Percentiles rank a stretch among this genome's conserved stretches.
Conservation (phyloP, 1,140 invertebrate species). For the Pseudomyrmex cubaensis region DNA sequence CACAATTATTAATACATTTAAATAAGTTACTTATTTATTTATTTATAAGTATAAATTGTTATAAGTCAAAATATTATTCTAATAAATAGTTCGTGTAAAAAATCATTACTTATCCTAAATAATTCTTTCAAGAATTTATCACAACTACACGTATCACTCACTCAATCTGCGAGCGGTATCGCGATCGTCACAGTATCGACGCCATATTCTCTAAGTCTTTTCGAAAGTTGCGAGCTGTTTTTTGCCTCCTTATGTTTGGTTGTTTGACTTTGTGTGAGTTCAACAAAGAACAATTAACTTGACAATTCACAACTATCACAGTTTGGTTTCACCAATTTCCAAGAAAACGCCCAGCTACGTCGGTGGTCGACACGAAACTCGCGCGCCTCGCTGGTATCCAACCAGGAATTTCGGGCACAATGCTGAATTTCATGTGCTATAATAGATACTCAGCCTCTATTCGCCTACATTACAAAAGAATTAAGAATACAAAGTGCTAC, state of each 20-base stretch:
- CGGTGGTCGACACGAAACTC: conserved; percentile 68
- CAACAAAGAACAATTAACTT: conserved; percentile 33
- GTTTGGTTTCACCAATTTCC: conserved; percentile 33
- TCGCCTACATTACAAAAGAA: conserved; percentile 63
- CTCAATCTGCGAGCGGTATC: conserved; percentile 11
- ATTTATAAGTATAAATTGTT: not conserved
- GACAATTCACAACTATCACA: not conserved
- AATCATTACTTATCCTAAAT: not conserved
- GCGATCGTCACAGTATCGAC: conserved; percentile 4
- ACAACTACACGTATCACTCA: conserved; percentile 43
- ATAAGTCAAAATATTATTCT: not conserved
- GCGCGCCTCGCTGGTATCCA: conserved; percentile 59
- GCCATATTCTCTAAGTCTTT: conserved; percentile 42
- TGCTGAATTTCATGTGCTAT: conserved; percentile 75
- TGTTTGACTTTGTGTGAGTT: conserved; percentile 5
- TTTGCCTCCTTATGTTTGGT: not conserved
- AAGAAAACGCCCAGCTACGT: conserved; percentile 58
- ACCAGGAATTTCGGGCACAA: conserved; percentile 70
- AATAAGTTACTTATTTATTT: too few species aligned
- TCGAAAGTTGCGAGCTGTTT: not conserved
- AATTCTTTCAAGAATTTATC: not conserved
- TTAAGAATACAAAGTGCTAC: conserved; percentile 51
- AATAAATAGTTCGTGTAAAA: not conserved
- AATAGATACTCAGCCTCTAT: conserved; percentile 75
- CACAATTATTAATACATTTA: too few species aligned